A percentile compares a stretch with the other conserved stretches of the same genome.
phyloP scores from a whole-genome alignment of 35 echinoderm and acorn worm genomes.

The Holothuria glaberrima region DNA sequence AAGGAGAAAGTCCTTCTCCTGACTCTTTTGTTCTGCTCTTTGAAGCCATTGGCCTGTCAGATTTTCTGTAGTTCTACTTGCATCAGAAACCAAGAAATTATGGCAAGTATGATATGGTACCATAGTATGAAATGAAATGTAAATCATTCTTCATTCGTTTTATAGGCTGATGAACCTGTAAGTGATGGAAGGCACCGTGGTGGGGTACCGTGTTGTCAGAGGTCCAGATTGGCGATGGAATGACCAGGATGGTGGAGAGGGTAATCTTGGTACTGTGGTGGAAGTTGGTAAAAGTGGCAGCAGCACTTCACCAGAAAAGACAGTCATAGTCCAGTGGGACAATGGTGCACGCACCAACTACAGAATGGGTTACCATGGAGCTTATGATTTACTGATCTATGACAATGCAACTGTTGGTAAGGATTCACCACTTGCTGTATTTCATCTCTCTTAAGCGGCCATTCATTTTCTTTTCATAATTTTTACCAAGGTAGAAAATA shows the following conservation, averaged over 20 bases:
- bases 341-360: conserved; percentile 94
- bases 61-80: too few species aligned
- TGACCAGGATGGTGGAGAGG: conserved; percentile 95
- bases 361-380: conserved; percentile 86
- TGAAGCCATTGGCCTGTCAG: too few species aligned
- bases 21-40: too few species aligned
- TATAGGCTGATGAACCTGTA: neutral
- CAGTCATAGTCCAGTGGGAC: conserved; percentile 96
- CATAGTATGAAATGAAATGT: neutral
- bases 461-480: too few species aligned
- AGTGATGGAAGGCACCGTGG: conserved; percentile 35
- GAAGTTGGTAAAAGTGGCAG: conserved; percentile 90
- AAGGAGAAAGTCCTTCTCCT: too few species aligned
- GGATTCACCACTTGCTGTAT: neutral
- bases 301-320: conserved; percentile 89
- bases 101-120: too few species aligned
- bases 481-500: too few species aligned
- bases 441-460: too few species aligned
- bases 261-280: conserved; percentile 86
- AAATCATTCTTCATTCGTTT: neutral
- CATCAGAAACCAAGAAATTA: too few species aligned
- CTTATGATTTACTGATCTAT: conserved; percentile 82
- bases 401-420: conserved; percentile 94
- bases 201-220: conserved; percentile 84
- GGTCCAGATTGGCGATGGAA: conserved; percentile 97